A percentile compares a stretch with the other conserved stretches of the same genome.
These are phyloP conservation scores for Acleris holmiana DNA, from an alignment of 2,888 invertebrate species.

Conservation along the genomic window DNA sequence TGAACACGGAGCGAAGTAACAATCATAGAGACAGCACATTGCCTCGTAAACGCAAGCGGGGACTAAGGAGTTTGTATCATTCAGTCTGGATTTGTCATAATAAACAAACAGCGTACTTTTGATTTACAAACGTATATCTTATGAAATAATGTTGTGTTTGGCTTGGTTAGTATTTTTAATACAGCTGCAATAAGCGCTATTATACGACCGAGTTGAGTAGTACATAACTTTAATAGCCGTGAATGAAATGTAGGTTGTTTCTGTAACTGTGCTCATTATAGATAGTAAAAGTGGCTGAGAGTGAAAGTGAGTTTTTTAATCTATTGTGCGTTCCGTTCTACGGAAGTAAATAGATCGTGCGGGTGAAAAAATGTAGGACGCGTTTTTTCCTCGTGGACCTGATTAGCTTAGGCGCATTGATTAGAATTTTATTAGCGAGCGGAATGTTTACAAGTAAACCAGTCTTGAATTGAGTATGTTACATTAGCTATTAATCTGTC, in stretches of 20 bases:
- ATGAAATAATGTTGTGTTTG: slow-evolving; percentile 9
- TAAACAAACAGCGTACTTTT: background rate
- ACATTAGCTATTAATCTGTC: slow-evolving; percentile 5
- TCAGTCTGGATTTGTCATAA: slow-evolving; percentile 24
- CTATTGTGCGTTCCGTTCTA: slow-evolving; percentile 29
- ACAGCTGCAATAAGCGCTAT: slow-evolving; percentile 27
- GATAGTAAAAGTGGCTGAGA: slow-evolving; percentile 39
- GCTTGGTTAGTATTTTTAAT: background rate
- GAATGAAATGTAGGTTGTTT: slow-evolving; percentile 18
- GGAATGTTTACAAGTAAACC: slow-evolving; percentile 15
- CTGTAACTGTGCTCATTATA: slow-evolving; percentile 30
- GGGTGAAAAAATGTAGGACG: slow-evolving; percentile 15
- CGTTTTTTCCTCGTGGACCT: slow-evolving; percentile 16
- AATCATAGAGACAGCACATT: slow-evolving; percentile 10
- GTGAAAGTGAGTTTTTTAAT: slow-evolving; percentile 39
- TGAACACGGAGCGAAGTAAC: slow-evolving; percentile 2
- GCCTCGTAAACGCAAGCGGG: slow-evolving; percentile 28
- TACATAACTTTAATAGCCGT: slow-evolving; percentile 15
- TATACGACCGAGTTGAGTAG: slow-evolving; percentile 29
- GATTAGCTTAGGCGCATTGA: slow-evolving; percentile 6
- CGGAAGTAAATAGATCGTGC: slow-evolving; percentile 38
- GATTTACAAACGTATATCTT: background rate
- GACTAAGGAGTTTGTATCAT: slow-evolving; percentile 26
- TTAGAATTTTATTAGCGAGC: slow-evolving; percentile 19
- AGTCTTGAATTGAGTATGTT: slow-evolving; percentile 5